A percentile compares a stretch with the other conserved stretches of the same genome.
Evolutionary conservation across 2,113 vertebrate species (phyloP).

Genomic region (Petaurus breviceps): DNA sequence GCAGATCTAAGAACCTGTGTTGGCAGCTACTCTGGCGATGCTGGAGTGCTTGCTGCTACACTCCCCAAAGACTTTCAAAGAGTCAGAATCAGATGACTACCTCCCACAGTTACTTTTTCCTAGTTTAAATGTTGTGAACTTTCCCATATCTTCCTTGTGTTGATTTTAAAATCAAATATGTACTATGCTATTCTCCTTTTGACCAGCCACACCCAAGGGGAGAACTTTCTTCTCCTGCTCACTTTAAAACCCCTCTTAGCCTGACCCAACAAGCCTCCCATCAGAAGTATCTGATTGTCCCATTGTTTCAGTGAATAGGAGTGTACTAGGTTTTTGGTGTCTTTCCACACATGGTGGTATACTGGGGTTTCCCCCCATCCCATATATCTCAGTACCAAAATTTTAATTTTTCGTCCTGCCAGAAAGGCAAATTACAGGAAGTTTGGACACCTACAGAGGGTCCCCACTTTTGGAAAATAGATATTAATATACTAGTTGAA

Average conservation of each 20-base stretch:
- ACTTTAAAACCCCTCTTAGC: neutral
- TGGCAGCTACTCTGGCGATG: no score
- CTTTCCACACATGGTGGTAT: neutral
- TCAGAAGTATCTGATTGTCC: neutral
- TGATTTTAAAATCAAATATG: neutral
- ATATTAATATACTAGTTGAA: conserved; percentile 35
- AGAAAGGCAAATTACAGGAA: neutral
- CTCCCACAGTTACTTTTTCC: neutral
- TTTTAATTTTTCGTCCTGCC: neutral
- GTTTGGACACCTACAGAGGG: neutral
- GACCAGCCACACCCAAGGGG: neutral
- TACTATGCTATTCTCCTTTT: neutral
- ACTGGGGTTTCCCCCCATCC: no score
- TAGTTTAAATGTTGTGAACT: neutral
- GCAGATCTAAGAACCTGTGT: no score
- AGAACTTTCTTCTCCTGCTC: neutral
- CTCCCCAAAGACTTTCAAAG: neutral
- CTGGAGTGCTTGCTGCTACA: no score
- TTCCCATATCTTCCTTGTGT: neutral
- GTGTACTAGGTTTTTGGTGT: neutral
- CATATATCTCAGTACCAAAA: neutral
- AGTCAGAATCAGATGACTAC: neutral
- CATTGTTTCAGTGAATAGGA: neutral
- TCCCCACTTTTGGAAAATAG: neutral
- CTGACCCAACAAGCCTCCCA: neutral